Evolutionary conservation across 2,113 vertebrate genomes (phyloP).

Genomic region (Daboia siamensis): DNA sequence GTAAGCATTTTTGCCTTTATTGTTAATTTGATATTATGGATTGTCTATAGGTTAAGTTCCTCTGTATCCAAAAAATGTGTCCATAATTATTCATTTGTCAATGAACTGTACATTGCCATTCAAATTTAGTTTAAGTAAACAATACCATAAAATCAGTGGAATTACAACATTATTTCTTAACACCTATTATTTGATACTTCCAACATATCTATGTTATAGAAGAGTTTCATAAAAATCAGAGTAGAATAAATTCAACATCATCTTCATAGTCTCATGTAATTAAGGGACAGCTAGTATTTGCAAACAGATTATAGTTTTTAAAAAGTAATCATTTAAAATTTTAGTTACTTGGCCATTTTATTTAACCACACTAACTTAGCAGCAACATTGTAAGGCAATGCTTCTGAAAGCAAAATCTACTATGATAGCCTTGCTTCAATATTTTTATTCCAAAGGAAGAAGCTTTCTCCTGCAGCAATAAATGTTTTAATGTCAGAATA

Average conservation of each 20-base stretch:
- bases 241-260: slow-evolving; percentile 51
- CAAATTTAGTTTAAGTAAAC: neutral
- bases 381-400: neutral
- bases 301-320: neutral
- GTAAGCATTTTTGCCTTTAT: neutral
- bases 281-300: neutral
- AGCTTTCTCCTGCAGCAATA: neutral
- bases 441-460: neutral
- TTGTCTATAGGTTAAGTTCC: neutral
- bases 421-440: neutral
- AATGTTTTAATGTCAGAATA: neutral
- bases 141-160: neutral
- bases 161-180: neutral
- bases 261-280: neutral
- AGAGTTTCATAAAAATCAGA: neutral
- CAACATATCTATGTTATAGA: neutral
- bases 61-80: neutral
- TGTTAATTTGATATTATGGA: neutral
- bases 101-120: neutral
- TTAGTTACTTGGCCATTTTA: neutral
- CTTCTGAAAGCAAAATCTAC: neutral
- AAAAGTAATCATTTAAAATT: neutral
- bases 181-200: neutral
- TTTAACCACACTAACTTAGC: neutral
- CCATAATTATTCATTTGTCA: neutral